phyloP scores from a whole-genome alignment of 2,797 vertebrate species.

The Sebastiscus albofasciatus region DNA sequence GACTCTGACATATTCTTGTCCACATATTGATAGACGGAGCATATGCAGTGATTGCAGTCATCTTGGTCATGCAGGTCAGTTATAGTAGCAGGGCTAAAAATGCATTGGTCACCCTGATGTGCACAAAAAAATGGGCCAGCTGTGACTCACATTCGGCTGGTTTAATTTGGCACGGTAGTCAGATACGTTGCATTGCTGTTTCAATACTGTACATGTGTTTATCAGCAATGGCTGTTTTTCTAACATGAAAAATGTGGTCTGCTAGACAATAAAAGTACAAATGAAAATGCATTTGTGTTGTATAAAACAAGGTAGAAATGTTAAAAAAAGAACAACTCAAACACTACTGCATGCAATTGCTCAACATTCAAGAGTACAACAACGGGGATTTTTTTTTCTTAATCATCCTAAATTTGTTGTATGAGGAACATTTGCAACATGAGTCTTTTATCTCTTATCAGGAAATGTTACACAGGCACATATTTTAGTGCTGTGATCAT shows the following conservation, averaged over 20 bases:
- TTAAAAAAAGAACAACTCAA: conserved; percentile 40
- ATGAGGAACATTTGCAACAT: conserved; percentile 22
- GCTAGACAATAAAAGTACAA: conserved; percentile 29
- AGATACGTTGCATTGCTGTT: conserved; percentile 14
- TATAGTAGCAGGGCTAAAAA: background rate
- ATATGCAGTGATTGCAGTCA: conserved; percentile 10
- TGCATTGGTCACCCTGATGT: conserved; percentile 4
- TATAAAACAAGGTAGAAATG: conserved; percentile 58
- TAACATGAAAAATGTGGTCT: conserved; percentile 19
- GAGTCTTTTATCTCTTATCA: conserved; percentile 27
- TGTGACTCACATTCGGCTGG: conserved; percentile 22
- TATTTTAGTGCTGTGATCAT: conserved; percentile 16
- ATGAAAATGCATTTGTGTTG: conserved; percentile 43
- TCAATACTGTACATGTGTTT: conserved; percentile 9
- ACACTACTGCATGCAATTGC: conserved; percentile 62
- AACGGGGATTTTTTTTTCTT: conserved; percentile 16
- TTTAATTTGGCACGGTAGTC: background rate
- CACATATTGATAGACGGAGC: conserved; percentile 15
- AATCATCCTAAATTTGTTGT: conserved; percentile 14
- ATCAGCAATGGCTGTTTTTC: conserved; percentile 2
- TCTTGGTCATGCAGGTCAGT: background rate
- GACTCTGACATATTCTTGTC: conserved; percentile 30
- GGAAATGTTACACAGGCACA: conserved; percentile 18
- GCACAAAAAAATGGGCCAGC: conserved; percentile 28
- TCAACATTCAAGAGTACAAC: conserved; percentile 53